phyloP scores from a whole-genome alignment of 2,888 invertebrate genomes.

The Gortyna flavago region DNA sequence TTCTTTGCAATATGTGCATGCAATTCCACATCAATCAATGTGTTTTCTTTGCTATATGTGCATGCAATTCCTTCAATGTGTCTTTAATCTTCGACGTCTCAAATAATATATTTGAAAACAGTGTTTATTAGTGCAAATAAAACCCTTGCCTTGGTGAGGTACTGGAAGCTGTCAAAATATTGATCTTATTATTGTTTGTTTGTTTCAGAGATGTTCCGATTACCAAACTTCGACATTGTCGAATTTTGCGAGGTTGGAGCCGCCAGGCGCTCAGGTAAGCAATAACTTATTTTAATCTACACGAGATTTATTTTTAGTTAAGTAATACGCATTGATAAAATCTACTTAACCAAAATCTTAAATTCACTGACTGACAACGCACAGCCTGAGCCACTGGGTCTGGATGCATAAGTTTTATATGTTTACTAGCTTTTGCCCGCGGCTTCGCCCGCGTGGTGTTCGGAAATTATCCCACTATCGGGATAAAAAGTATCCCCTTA shows the following conservation, averaged over 20 bases:
- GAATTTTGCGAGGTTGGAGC: constrained; percentile 98
- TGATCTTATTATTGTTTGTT: constrained; percentile 30
- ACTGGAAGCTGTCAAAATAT: not conserved
- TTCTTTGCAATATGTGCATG: too few relatives aligned
- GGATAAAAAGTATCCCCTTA: too few relatives aligned
- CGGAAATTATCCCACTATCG: too few relatives aligned
- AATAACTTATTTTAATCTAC: not conserved
- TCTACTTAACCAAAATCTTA: not conserved
- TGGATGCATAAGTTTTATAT: not conserved
- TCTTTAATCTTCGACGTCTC: not conserved
- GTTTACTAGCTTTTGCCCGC: too few relatives aligned
- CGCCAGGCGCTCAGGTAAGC: constrained; percentile 96
- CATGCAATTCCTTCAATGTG: not conserved
- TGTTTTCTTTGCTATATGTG: not conserved
- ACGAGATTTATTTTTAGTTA: not conserved
- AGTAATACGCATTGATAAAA: not conserved
- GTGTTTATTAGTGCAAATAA: not conserved
- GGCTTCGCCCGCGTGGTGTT: too few relatives aligned
- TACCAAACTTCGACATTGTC: constrained; percentile 96
- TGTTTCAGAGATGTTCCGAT: constrained; percentile 97
- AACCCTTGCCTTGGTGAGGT: not conserved
- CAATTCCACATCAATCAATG: not conserved
- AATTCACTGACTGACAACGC: not conserved
- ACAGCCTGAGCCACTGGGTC: too few relatives aligned
- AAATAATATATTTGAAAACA: not conserved